phyloP scores from a whole-genome alignment of 2,113 vertebrate species.

The Oreochromis niloticus region DNA sequence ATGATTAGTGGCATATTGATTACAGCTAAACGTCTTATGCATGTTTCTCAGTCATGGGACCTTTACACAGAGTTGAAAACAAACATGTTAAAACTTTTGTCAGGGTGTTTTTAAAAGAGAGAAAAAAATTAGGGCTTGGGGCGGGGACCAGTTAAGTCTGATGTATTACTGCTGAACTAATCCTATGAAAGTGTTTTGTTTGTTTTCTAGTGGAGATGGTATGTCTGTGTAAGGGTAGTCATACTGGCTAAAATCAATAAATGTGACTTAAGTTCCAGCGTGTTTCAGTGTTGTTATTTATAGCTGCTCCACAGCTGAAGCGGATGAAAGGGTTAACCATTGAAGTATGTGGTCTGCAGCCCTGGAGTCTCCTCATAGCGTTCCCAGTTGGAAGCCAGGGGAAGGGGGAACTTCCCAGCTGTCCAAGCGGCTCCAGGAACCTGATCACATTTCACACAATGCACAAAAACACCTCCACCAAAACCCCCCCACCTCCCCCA shows the following conservation, averaged over 20 bases:
- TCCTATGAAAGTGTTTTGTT: slow-evolving; percentile 64
- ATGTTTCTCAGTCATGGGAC: slow-evolving; percentile 91
- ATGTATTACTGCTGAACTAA: slow-evolving; percentile 71
- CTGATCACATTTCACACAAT: slow-evolving; percentile 64
- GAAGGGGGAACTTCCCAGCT: slow-evolving; percentile 59
- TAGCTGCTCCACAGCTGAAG: not conserved
- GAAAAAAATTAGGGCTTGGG: slow-evolving; percentile 20
- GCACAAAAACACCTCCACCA: slow-evolving; percentile 42
- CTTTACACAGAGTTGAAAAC: slow-evolving; percentile 86
- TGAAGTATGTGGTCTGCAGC: slow-evolving; percentile 8
- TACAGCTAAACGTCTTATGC: slow-evolving; percentile 88
- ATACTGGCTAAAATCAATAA: slow-evolving; percentile 88
- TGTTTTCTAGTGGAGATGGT: slow-evolving; percentile 71
- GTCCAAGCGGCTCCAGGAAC: slow-evolving; percentile 52
- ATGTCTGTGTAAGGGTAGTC: slow-evolving; percentile 88
- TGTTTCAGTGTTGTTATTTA: slow-evolving; percentile 26
- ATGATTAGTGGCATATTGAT: slow-evolving; percentile 88
- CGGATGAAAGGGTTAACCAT: slow-evolving; percentile 41
- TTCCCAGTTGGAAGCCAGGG: slow-evolving; percentile 42
- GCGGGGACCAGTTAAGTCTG: slow-evolving; percentile 47
- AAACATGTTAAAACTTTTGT: slow-evolving; percentile 60
- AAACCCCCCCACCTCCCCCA: not conserved
- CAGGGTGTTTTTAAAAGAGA: slow-evolving; percentile 1
- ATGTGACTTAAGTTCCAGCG: slow-evolving; percentile 71
- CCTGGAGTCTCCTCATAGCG: slow-evolving; percentile 13